Evolutionary conservation across 2,888 invertebrate genomes (phyloP), one percentile per base, ranked within the genome.

Genomic region (Rhagophthalmus giganteus): DNA sequence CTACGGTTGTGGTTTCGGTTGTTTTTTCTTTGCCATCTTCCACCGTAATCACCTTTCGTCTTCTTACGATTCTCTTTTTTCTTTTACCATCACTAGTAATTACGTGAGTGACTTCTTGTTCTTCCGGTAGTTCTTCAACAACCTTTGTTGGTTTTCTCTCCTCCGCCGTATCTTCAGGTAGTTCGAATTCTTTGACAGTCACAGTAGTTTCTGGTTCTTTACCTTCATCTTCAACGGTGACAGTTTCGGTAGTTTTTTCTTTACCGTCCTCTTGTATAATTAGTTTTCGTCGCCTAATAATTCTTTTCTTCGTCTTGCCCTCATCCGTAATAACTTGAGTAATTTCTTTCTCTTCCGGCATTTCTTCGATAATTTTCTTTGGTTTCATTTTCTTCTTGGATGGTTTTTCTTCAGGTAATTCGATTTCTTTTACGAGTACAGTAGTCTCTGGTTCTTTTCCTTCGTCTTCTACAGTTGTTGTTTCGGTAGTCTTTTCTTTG

Each of bases 401-500:
- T n/a, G n/a, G 7, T n/a, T 20, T 58, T 59, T 55, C 71, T 58
- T 51, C 68, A 62, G 33, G 58, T 66, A 31, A 60, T 26, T 61
- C 56, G 40, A 61, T 55, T 12, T 56, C 34, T 14, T 64, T 59
- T 3, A 68, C 62, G 51, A 52, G 58, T n/a, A 61, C 58, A 10
- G 61, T 58, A 3, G 62, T 63, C 51, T 53, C 58, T 25, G 78
- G 78, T 40, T 73, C 66, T 44, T 71, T 63, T 15, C 72, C 74
- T 25, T 74, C 76, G 58, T 73, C 66, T 58, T 73, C 71, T 12
- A 74, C 65, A 2, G 77, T 77, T 40, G 69, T 67, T 16, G 78
- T 76, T 68, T 76, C 74, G 0, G 76, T 78, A 3, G 74, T 64
- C 60, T 79, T 56, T 52, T 58, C 60, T 50, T 48, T 59, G 38